Base-by-base conservation (phyloP, 1,140 invertebrate genomes). In the Drosophila ogumai region DNA sequence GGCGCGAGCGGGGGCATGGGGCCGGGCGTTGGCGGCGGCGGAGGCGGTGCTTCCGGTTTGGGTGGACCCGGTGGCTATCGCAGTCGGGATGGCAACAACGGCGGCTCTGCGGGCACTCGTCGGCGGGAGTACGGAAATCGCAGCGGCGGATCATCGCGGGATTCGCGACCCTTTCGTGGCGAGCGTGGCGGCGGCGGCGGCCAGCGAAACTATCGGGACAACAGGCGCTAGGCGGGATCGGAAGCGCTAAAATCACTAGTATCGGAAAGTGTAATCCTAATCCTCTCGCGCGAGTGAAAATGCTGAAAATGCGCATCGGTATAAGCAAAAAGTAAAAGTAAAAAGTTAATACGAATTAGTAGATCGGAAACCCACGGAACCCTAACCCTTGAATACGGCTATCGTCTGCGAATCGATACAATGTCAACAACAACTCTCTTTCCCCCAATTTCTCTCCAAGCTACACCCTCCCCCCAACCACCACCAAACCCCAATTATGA, bases 181-280 rank as follows among this genome's bases (percentile, higher is more conserved):
- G 75, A 81, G 36, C 85, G 85, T 61, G 61, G 61, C 40, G 64
- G 79, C 40, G 87, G 81, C 43, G 82, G 79, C 44, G 88, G 90
- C 55, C 90, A 92, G 49, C 82, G 91, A 36, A 91, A 64, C 78
- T 85, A 90, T 81, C 90, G 86, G 75, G 82, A 87, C 61, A 74
- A 49, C 80, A 79, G 82, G 59, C 82, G 84, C 75, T 88, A 73
- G 52, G 41, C 65, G 41, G 71, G 44, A 56, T 52, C 69, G 71
- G 61, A 58, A 38, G n/a, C 47, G 79, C 38, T 40, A 34, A 38
- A 25, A 36, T 52, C 38, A 57, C 56, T 65, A 67, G 74, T 79
- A 66, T 75, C 79, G 78, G 72, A 82, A 87, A 87, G 82, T 86
- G 82, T 81, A 74, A 74, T 63, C 79, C 72, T 76, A 60, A 78